Percentiles rank a stretch among this genome's conserved stretches.
Evolutionary conservation across 2,888 invertebrate genomes (phyloP).

Genomic region (Agrotis clavis): DNA sequence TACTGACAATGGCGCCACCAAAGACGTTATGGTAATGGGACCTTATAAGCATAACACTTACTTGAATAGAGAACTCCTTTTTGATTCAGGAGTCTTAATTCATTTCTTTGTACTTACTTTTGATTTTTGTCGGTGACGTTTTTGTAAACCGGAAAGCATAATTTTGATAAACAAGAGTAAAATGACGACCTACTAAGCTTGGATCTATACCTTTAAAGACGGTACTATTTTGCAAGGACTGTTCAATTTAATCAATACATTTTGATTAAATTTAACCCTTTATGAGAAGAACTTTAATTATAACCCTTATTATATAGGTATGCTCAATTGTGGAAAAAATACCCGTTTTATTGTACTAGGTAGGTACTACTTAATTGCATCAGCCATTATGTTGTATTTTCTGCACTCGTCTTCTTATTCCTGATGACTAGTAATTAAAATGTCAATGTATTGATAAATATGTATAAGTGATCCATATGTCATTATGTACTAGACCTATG

Average conservation of each 20-base stretch:
- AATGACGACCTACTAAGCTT: background rate
- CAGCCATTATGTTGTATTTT: background rate
- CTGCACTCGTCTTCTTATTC: slow-evolving; percentile 10
- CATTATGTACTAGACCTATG: slow-evolving; percentile 5
- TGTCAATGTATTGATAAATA: slow-evolving; percentile 27
- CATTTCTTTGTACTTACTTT: slow-evolving; percentile 33
- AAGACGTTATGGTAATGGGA: slow-evolving; percentile 79
- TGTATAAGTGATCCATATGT: slow-evolving; percentile 16
- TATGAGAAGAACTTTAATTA: background rate
- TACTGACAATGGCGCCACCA: slow-evolving; percentile 86
- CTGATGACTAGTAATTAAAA: slow-evolving; percentile 46
- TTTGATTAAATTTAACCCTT: background rate
- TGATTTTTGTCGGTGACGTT: slow-evolving; percentile 13
- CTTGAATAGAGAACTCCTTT: slow-evolving; percentile 75
- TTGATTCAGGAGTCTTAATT: slow-evolving; percentile 47
- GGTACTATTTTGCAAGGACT: background rate
- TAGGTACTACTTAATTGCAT: background rate
- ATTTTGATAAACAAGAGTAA: background rate
- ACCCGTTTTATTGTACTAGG: background rate
- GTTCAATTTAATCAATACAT: background rate
- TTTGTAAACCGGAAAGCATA: slow-evolving; percentile 14
- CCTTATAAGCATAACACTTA: slow-evolving; percentile 70
- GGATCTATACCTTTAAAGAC: background rate
- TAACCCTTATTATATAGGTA: too few relatives aligned
- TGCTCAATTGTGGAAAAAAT: background rate